Conservation (phyloP, 2,113 vertebrate genomes). For the Heteronetta atricapilla region DNA sequence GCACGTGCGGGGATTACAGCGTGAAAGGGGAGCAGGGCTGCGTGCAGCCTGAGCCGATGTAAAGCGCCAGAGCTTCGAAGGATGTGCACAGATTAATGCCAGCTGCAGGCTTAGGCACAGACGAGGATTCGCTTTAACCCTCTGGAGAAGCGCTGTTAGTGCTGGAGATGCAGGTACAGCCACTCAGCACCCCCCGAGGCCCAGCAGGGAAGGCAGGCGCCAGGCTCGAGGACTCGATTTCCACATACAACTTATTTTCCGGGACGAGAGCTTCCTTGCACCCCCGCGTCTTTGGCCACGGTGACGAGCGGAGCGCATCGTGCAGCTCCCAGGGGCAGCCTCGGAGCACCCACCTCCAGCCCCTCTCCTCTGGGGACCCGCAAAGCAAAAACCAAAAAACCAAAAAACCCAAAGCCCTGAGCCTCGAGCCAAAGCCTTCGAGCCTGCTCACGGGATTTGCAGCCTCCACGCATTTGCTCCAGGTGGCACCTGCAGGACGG, state of each 20-base stretch:
- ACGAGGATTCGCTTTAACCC: not conserved
- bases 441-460: not conserved
- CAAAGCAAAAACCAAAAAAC: too few relatives aligned
- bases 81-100: not conserved
- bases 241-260: fast-evolving
- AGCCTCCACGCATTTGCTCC: not conserved
- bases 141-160: not conserved
- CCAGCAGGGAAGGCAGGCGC: not conserved
- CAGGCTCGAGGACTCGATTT: too few relatives aligned
- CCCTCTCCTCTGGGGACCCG: too few relatives aligned
- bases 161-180: not conserved
- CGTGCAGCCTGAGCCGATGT: not conserved
- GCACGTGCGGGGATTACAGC: not conserved
- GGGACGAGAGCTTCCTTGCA: not conserved
- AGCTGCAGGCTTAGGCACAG: not conserved
- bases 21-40: not conserved
- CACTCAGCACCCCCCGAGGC: not conserved
- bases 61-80: not conserved
- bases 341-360: too few relatives aligned
- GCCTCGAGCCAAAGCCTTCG: too few relatives aligned
- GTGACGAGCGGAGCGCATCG: too few relatives aligned
- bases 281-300: not conserved
- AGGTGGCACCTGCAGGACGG: not conserved
- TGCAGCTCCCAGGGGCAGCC: not conserved
- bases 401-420: too few relatives aligned